A percentile compares a stretch with the other conserved stretches of the same genome.
Evolutionary conservation across 1,140 invertebrate genomes (phyloP).

Genomic region (Leptopilina clavipes): DNA sequence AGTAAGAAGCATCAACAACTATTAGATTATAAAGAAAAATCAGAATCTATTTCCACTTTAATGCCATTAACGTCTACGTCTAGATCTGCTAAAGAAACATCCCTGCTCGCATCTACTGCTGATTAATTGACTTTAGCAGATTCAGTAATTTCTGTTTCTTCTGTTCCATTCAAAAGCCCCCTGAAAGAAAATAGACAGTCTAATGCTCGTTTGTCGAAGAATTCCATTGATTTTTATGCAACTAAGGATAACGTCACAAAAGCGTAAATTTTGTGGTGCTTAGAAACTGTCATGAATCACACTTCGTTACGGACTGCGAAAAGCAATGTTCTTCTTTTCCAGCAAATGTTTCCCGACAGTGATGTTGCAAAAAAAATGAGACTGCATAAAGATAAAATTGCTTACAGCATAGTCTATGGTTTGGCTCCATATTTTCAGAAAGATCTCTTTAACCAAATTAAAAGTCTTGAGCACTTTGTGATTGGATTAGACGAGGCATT

Average conservation of each 20-base stretch:
- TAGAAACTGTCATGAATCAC: background rate
- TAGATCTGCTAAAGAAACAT: too few relatives aligned
- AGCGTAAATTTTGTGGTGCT: background rate
- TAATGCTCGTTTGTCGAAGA: background rate
- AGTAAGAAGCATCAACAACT: too few relatives aligned
- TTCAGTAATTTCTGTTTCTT: background rate
- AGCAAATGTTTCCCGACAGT: constrained; percentile 39
- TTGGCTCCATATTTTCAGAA: constrained; percentile 42
- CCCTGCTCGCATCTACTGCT: too few relatives aligned
- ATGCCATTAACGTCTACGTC: too few relatives aligned
- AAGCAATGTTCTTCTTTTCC: constrained; percentile 34
- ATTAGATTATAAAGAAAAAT: too few relatives aligned
- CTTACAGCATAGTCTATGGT: constrained; percentile 37
- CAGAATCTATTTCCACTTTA: background rate
- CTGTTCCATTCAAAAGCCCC: too few relatives aligned
- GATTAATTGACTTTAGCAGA: too few relatives aligned
- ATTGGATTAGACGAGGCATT: constrained; percentile 52
- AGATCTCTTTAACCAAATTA: constrained; percentile 36
- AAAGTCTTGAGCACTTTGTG: constrained; percentile 57
- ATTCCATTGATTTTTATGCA: background rate
- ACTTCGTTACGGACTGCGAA: background rate
- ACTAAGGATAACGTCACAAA: background rate
- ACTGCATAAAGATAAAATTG: constrained; percentile 41
- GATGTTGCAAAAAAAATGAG: constrained; percentile 41
- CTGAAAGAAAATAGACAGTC: too few relatives aligned